phyloP scores from a whole-genome alignment of 2,888 invertebrate genomes.

The Perithous albicinctus region DNA sequence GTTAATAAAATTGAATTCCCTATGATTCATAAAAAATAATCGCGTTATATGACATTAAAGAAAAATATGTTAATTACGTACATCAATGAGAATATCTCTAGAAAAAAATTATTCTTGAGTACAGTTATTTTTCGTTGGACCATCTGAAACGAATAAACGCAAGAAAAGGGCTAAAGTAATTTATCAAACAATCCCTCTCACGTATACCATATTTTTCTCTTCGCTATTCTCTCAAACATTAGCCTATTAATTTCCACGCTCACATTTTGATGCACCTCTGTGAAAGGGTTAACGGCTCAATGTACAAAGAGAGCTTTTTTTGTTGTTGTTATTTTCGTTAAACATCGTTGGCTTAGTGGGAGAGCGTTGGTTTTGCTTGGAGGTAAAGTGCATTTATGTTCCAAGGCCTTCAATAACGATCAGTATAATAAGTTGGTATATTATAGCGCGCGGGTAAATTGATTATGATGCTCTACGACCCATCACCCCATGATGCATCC shows the following conservation, averaged over 20 bases:
- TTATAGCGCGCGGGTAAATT: conserved; percentile 16
- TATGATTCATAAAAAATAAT: too few relatives aligned
- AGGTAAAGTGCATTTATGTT: conserved; percentile 22
- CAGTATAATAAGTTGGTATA: conserved; percentile 22
- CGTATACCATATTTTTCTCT: not conserved
- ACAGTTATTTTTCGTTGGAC: too few relatives aligned
- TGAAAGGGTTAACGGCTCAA: conserved; percentile 10
- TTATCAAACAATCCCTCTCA: not conserved
- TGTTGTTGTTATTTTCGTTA: conserved; percentile 7
- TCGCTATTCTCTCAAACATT: not conserved
- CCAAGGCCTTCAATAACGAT: conserved; percentile 27
- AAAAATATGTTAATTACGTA: too few relatives aligned
- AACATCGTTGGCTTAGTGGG: not conserved
- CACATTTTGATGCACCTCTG: not conserved
- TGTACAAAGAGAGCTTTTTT: not conserved
- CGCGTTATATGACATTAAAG: too few relatives aligned
- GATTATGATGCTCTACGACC: conserved; percentile 30
- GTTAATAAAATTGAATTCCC: too few relatives aligned
- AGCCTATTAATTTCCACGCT: not conserved
- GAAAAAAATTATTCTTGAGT: too few relatives aligned
- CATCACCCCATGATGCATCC: conserved; percentile 22
- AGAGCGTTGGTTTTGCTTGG: conserved; percentile 10
- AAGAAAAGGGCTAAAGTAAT: not conserved
- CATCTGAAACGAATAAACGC: too few relatives aligned
- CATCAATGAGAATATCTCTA: too few relatives aligned